These are phyloP conservation scores for Oryctolagus cuniculus DNA, from an alignment of 2,113 vertebrate species.

Conservation along the genomic window DNA sequence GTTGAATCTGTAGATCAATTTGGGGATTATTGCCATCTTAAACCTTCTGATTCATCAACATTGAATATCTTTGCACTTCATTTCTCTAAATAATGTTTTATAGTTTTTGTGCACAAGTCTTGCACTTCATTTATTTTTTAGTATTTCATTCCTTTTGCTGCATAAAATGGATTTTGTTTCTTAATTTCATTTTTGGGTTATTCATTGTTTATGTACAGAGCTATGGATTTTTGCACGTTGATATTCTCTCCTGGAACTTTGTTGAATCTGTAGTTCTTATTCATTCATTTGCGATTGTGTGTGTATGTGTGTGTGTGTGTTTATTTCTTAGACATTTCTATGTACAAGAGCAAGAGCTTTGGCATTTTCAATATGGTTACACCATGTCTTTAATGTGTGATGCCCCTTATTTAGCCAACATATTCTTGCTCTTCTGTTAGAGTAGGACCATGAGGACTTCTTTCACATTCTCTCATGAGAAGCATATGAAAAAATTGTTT, in stretches of 20 bases:
- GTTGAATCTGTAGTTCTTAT: conserved; percentile 13
- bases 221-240: not conserved
- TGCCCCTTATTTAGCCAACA: not conserved
- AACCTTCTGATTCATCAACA: conserved; percentile 15
- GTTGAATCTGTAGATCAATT: not conserved
- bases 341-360: not conserved
- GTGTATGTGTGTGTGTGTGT: not conserved
- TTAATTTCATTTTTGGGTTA: conserved; percentile 19
- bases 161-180: not conserved
- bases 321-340: not conserved
- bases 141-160: conserved; percentile 52
- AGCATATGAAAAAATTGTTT: conserved; percentile 45
- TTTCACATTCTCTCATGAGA: conserved; percentile 28
- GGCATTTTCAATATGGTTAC: not conserved
- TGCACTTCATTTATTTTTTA: conserved; percentile 23
- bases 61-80: not conserved
- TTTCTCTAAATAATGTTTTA: not conserved
- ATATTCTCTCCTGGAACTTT: not conserved
- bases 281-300: not conserved
- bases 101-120: conserved; percentile 7
- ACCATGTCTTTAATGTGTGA: not conserved
- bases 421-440: not conserved
- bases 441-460: not conserved
- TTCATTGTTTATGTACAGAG: not conserved
- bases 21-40: not conserved